These are phyloP conservation scores for Uloborus diversus DNA, from an alignment of 1,140 invertebrate species.

Conservation along the genomic window DNA sequence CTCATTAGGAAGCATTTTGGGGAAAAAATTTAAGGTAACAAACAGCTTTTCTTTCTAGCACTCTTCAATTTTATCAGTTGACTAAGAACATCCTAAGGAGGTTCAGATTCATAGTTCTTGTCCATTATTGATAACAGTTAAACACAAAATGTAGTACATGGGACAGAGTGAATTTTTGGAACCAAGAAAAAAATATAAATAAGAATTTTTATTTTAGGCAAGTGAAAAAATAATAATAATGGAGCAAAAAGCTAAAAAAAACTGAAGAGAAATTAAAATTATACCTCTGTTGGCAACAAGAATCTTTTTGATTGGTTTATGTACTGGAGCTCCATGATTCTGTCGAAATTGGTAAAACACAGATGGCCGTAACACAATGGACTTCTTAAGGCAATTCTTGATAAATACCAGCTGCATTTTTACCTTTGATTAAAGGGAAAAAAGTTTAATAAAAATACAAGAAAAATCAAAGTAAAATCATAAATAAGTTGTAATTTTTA, in stretches of 20 bases:
- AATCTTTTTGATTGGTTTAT: slow-evolving; percentile 79
- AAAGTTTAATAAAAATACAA: too few relatives aligned
- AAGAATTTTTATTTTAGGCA: too few relatives aligned
- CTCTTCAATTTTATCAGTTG: too few relatives aligned
- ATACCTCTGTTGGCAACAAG: slow-evolving; percentile 91
- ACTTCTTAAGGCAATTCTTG: not conserved
- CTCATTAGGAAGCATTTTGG: not conserved
- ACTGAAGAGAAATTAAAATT: not conserved
- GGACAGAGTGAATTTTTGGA: too few relatives aligned
- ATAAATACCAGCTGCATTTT: slow-evolving; percentile 28
- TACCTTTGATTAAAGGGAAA: not conserved
- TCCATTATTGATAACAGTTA: too few relatives aligned
- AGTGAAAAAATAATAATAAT: not conserved
- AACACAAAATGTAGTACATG: too few relatives aligned
- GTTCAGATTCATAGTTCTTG: too few relatives aligned
- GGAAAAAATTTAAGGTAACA: slow-evolving; percentile 10
- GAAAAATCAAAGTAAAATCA: too few relatives aligned
- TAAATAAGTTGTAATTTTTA: too few relatives aligned
- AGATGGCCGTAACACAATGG: slow-evolving; percentile 11
- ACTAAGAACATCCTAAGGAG: too few relatives aligned
- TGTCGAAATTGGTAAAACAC: not conserved
- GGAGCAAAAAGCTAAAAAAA: slow-evolving; percentile 6
- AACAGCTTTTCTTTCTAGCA: too few relatives aligned
- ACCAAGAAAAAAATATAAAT: too few relatives aligned
- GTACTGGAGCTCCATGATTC: slow-evolving; percentile 9